phyloP scores from a whole-genome alignment of 2,113 vertebrate genomes.

The Neotragus moschatus region DNA sequence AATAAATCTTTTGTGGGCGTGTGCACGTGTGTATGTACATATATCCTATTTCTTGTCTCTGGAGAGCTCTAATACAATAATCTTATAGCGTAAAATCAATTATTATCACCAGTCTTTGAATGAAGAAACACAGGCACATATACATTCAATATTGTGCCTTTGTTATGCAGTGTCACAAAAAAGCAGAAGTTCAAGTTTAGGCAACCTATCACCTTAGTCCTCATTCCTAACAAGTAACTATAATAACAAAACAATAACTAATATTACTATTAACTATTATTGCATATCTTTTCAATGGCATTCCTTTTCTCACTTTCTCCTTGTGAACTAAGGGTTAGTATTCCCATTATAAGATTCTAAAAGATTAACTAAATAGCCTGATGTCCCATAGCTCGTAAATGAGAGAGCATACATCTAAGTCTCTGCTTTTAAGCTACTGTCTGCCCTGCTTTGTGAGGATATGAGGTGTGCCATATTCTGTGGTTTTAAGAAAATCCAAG shows the following conservation, averaged over 20 bases:
- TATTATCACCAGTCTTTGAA: background rate
- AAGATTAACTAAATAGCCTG: background rate
- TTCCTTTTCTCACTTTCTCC: background rate
- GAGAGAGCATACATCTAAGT: background rate
- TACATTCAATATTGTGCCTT: background rate
- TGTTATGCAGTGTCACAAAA: background rate
- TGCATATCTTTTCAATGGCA: background rate
- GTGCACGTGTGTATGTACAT: accelerated
- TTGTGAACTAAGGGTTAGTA: background rate
- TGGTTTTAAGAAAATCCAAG: background rate
- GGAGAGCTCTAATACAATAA: background rate
- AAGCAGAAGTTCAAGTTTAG: background rate
- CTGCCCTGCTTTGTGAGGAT: background rate
- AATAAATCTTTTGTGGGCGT: background rate
- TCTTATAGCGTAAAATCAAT: background rate
- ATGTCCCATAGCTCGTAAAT: background rate
- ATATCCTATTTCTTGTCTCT: background rate
- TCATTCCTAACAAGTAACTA: background rate
- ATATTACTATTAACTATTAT: background rate
- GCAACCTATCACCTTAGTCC: background rate
- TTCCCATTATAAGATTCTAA: background rate
- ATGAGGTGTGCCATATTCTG: background rate
- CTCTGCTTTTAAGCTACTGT: background rate
- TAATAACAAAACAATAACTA: background rate
- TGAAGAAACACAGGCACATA: background rate